phyloP scores from a whole-genome alignment of 2,113 vertebrate genomes.

The Todiramphus chloris region DNA sequence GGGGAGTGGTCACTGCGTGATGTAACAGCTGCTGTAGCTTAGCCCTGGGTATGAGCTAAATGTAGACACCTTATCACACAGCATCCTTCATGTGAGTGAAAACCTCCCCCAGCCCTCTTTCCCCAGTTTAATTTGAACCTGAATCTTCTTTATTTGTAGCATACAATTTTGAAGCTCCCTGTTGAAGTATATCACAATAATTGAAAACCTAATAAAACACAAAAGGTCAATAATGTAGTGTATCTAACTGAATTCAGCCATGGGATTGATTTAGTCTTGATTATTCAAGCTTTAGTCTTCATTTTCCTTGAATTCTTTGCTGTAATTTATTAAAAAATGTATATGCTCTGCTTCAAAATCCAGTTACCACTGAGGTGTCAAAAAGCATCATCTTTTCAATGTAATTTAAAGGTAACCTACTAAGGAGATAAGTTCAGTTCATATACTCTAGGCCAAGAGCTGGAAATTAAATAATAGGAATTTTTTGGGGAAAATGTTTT shows the following conservation, averaged over 20 bases:
- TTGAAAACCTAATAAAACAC: not conserved
- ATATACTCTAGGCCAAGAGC: not conserved
- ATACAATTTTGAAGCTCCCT: not conserved
- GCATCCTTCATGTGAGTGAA: not conserved
- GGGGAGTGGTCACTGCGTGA: not conserved
- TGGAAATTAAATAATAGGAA: not conserved
- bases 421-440: not conserved
- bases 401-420: not conserved
- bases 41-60: not conserved
- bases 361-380: not conserved
- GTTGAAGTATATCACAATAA: not conserved
- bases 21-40: not conserved
- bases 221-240: not conserved
- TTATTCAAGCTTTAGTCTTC: not conserved
- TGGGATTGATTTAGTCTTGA: not conserved
- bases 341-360: not conserved
- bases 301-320: not conserved
- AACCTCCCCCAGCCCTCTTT: not conserved
- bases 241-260: not conserved
- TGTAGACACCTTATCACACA: not conserved
- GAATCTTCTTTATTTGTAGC: not conserved
- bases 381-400: not conserved
- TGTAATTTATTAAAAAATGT: not conserved
- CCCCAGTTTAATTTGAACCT: not conserved
- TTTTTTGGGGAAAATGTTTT: not conserved